Evolutionary conservation across 2,113 vertebrate genomes (phyloP).

Genomic region (Chinchilla lanigera): DNA sequence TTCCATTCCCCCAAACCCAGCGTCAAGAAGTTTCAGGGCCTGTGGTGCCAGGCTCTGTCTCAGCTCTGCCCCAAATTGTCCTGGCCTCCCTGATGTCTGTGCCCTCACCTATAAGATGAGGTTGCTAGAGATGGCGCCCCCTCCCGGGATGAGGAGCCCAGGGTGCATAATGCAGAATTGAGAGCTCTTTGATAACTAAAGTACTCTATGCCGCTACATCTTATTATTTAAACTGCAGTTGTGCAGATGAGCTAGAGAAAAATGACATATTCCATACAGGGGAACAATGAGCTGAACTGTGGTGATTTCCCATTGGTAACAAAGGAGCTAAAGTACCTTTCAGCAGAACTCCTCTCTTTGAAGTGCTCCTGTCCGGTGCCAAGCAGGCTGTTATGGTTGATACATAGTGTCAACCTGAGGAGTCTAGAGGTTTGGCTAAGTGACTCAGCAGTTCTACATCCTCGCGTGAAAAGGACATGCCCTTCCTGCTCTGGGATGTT

Average conservation of each 20-base stretch:
- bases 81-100: neutral
- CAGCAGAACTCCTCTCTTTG: neutral
- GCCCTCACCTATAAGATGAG: neutral
- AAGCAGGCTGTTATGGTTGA: too few relatives aligned
- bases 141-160: neutral
- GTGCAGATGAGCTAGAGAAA: neutral
- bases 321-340: neutral
- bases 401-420: too few relatives aligned
- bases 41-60: neutral
- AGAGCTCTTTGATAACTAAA: neutral
- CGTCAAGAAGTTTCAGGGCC: neutral
- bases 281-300: neutral
- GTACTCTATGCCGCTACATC: neutral
- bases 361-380: neutral
- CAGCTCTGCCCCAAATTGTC: neutral
- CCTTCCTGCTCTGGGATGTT: too few relatives aligned
- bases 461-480: too few relatives aligned
- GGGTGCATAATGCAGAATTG: neutral
- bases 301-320: neutral
- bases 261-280: neutral
- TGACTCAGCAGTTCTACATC: too few relatives aligned
- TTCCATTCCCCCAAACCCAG: neutral
- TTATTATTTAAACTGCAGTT: neutral
- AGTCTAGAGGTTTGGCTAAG: too few relatives aligned
- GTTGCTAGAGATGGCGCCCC: neutral